A percentile compares a stretch with the other conserved stretches of the same genome.
These are phyloP conservation scores for Oxyruncus cristatus DNA, from an alignment of 2,113 vertebrate genomes.

Conservation along the genomic window DNA sequence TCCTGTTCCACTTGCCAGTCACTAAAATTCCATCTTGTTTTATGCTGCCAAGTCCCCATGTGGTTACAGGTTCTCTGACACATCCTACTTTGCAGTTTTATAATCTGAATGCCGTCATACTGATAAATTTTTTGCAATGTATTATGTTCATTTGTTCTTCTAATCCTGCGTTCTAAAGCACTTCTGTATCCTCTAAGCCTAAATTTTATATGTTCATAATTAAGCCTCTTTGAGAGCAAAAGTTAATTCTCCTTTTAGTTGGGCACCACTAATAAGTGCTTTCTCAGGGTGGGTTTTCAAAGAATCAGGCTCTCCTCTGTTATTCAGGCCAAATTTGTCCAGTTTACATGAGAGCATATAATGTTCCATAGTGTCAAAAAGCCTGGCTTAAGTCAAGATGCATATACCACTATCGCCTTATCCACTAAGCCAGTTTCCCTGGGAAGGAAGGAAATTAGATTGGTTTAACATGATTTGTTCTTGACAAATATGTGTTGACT, in stretches of 20 bases:
- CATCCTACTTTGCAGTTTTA: neutral
- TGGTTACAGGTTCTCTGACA: neutral
- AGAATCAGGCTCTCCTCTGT: neutral
- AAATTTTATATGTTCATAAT: neutral
- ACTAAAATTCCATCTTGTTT: neutral
- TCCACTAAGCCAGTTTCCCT: neutral
- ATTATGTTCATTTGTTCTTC: neutral
- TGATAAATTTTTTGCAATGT: neutral
- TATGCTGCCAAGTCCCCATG: neutral
- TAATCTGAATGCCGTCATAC: neutral
- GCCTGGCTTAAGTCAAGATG: neutral
- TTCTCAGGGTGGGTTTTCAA: neutral
- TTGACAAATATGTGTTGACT: slow-evolving; percentile 4
- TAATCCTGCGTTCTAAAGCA: neutral
- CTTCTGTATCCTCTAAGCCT: neutral
- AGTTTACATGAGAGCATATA: neutral
- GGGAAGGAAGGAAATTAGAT: slow-evolving; percentile 23
- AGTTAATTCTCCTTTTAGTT: neutral
- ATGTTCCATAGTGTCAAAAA: neutral
- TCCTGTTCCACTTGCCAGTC: neutral
- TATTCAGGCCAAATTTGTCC: neutral
- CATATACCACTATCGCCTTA: neutral
- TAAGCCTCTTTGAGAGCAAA: neutral
- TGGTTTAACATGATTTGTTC: neutral
- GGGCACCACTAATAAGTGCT: neutral